These are phyloP conservation scores for Andrena camellia DNA, from an alignment of 2,888 invertebrate species.

Conservation along the genomic window DNA sequence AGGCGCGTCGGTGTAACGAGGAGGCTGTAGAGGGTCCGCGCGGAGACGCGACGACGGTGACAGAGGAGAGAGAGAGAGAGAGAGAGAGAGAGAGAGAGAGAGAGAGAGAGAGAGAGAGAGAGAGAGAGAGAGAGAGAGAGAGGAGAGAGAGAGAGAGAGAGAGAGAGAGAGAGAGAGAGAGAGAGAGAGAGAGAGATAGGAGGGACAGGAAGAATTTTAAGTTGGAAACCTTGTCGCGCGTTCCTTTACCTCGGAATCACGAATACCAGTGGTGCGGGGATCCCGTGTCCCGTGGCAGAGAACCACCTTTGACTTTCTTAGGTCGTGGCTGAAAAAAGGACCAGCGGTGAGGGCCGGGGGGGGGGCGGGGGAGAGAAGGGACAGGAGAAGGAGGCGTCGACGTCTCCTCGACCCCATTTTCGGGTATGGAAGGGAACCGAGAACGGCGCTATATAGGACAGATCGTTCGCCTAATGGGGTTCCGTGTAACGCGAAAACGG, in stretches of 20 bases:
- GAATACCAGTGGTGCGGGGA: slow-evolving; percentile 62
- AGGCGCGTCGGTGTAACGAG: slow-evolving; percentile 63
- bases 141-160: neutral
- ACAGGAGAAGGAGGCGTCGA: slow-evolving; percentile 10
- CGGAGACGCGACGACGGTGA: slow-evolving; percentile 31
- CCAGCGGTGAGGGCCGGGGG: neutral
- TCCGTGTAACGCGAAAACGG: slow-evolving; percentile 54
- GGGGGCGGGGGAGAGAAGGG: neutral
- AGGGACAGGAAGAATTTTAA: slow-evolving; percentile 80
- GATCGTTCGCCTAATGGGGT: slow-evolving; percentile 52
- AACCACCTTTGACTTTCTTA: slow-evolving; percentile 67
- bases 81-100: slow-evolving; percentile 54
- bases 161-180: slow-evolving; percentile 65
- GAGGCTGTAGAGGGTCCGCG: slow-evolving; percentile 48
- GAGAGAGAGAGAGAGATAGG: slow-evolving; percentile 57
- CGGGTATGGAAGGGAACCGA: neutral
- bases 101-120: slow-evolving; percentile 63
- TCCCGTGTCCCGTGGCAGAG: slow-evolving; percentile 47
- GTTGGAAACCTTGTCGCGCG: slow-evolving; percentile 83
- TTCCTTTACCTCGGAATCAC: slow-evolving; percentile 76
- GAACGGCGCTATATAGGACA: slow-evolving; percentile 26
- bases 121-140: too few relatives aligned
- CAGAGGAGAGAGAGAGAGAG: slow-evolving; percentile 5
- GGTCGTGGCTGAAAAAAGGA: slow-evolving; percentile 36
- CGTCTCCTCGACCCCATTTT: slow-evolving; percentile 38